Evolutionary conservation across 2,113 vertebrate genomes (phyloP), one percentile per base, ranked within the genome.

Genomic region (Chaetodon trifascialis): DNA sequence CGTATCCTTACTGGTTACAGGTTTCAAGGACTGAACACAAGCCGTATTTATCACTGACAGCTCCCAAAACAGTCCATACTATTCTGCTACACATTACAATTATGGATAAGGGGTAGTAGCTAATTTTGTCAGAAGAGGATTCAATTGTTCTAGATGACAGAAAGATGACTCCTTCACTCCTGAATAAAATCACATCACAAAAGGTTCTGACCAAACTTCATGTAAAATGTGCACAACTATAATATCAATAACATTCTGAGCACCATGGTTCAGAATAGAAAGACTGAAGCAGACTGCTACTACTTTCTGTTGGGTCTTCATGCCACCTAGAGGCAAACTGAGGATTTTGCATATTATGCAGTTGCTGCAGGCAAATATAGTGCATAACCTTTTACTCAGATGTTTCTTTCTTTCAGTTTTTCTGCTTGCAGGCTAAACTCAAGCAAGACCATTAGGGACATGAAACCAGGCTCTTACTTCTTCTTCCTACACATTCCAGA

Each of bases 291-390:
- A 19, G 56, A 64, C 54, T 14, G 2, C 16, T 7, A 2, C 14
- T 16, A 7, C 34, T 66, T 68, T 80, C 8, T 46, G 49, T 76
- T 73, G 47, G 58, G 47, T 80, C 25, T 60, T 76, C 79, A 36
- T 83, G 88, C 88, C 90, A 87, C 59, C 90, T 89, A 86, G 78
- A 89, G 90, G 90, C 36, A 17, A 74, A 67, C 6, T 60, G 17
- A 30, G 51, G 58, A 64, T 58, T 60, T 54, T 83, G 47, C 38
- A 47, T 52, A 76, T 25, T 1, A 10, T 14, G 5, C 34, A 54
- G 54, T 36, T 65, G 42, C 38, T 73, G n/a, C 8, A 67, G 19
- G n/a, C 38, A 36, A 34, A 30, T 30, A 30, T 30, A 30, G 25
- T 9, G 40, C 16, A 25, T 59, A 19, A 73, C 47, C 16, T 38